A percentile compares a stretch with the other conserved stretches of the same genome.
Evolutionary conservation across 2,888 invertebrate species (phyloP).

Genomic region (Empis stercorea): DNA sequence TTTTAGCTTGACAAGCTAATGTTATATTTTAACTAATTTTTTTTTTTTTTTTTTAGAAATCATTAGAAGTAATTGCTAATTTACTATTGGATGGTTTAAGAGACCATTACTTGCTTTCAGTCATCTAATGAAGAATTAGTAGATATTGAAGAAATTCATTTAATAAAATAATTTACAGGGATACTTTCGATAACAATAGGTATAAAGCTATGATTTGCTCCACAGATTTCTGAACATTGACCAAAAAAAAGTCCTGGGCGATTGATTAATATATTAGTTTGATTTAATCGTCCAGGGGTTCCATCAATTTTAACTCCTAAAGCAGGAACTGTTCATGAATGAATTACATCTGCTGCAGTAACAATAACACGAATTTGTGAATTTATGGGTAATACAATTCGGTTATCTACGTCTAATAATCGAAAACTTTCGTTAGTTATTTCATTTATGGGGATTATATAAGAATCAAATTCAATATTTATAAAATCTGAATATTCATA

Average conservation of each 20-base stretch:
- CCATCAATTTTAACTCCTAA: constrained; percentile 53
- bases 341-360: constrained; percentile 50
- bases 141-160: constrained; percentile 39
- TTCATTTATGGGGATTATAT: constrained; percentile 41
- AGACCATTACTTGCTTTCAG: constrained; percentile 58
- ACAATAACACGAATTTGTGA: constrained; percentile 50
- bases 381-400: constrained; percentile 44
- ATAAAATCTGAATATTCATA: constrained; percentile 53
- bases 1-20: constrained; percentile 56
- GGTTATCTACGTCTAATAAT: constrained; percentile 51
- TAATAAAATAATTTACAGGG: constrained; percentile 41
- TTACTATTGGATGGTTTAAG: constrained; percentile 55
- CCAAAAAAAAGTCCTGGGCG: constrained; percentile 55
- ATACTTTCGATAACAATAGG: constrained; percentile 55
- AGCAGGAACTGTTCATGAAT: constrained; percentile 50
- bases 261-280: constrained; percentile 47
- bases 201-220: constrained; percentile 68
- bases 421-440: constrained; percentile 39
- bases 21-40: constrained; percentile 43
- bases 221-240: constrained; percentile 74
- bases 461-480: constrained; percentile 48
- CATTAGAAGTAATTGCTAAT: constrained; percentile 50
- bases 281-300: constrained; percentile 50
- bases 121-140: constrained; percentile 45
- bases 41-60: constrained; percentile 27